Evolutionary conservation across 2,113 vertebrate genomes (phyloP).

Genomic region (Apus apus): DNA sequence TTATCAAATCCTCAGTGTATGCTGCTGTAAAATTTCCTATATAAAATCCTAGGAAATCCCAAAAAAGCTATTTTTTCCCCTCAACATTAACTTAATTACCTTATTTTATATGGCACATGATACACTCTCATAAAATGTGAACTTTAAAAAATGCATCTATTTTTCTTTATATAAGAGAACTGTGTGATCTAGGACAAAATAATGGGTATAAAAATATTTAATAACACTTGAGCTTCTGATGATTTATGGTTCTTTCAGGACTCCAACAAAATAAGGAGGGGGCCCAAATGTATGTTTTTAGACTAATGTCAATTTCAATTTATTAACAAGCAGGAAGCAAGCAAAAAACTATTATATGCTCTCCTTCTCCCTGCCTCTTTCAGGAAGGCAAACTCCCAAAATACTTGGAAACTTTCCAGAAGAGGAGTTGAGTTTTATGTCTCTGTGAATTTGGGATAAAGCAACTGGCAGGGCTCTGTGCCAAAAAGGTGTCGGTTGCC

Average conservation of each 20-base stretch:
- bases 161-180: background rate
- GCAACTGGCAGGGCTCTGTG: conserved; percentile 31
- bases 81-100: background rate
- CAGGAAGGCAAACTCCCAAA: background rate
- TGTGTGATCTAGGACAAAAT: background rate
- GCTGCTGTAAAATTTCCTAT: background rate
- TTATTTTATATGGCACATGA: background rate
- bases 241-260: background rate
- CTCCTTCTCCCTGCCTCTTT: background rate
- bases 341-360: background rate
- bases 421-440: conserved; percentile 39
- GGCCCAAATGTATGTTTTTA: background rate
- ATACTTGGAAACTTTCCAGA: background rate
- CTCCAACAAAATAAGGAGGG: background rate
- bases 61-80: background rate
- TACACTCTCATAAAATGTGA: background rate
- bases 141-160: background rate
- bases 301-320: background rate
- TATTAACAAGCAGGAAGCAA: conserved; percentile 13
- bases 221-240: background rate
- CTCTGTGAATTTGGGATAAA: conserved; percentile 34
- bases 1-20: background rate
- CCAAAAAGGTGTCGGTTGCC: conserved; percentile 38
- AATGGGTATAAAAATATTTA: background rate
- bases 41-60: background rate